Base-by-base conservation (phyloP, 2,113 vertebrate genomes). In the Vulpes ferrilata region DNA sequence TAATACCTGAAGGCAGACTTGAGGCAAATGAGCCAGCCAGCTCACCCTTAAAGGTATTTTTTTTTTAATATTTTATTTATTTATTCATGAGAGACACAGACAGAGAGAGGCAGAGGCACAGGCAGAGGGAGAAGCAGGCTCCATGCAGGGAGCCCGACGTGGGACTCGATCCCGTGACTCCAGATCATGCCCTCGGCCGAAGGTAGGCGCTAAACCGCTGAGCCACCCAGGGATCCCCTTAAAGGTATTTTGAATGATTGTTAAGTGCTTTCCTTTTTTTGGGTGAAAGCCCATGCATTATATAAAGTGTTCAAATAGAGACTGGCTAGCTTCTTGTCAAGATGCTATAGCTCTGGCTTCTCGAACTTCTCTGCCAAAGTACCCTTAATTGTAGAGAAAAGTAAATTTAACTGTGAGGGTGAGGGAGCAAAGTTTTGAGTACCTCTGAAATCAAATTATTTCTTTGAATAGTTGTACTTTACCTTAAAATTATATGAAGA, bases 401-500 rank as follows among this genome's bases (percentile, higher is more conserved):
- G 3, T 69, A 87, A 84, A 95, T 22, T 87, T 76, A 35, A 43
- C 74, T 60, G 8, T 84, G 53, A 91, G 55, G 8, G 9, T 83
- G 22, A 84, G 32, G 6, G 15, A 11, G 10, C 6, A 96, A 38
- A 85, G 8, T 78, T 93, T 57, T 83, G 90, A 92, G 27, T 57
- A 90, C 25, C 2, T 79, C 30, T 69, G 73, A 80, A 95, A 95
- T 16, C 13, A 95, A 85, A 19, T 35, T 32, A 76, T 78, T 93
- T 91, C 27, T 95, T 96, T 78, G 60, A 88, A 80, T 85, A 92
- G 6, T 64, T 82, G 27, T 82, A 78, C 23, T 95, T 94, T 73
- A 67, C 20, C 25, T 92, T 93, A 65, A 90, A n/a, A 35, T 55
- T 93, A 53, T 79, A 32, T 91, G 9, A 82, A 32, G 87, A 57